A percentile compares a stretch with the other conserved stretches of the same genome.
Conservation (phyloP, 2,888 invertebrate genomes). For the Selenia dentaria region DNA sequence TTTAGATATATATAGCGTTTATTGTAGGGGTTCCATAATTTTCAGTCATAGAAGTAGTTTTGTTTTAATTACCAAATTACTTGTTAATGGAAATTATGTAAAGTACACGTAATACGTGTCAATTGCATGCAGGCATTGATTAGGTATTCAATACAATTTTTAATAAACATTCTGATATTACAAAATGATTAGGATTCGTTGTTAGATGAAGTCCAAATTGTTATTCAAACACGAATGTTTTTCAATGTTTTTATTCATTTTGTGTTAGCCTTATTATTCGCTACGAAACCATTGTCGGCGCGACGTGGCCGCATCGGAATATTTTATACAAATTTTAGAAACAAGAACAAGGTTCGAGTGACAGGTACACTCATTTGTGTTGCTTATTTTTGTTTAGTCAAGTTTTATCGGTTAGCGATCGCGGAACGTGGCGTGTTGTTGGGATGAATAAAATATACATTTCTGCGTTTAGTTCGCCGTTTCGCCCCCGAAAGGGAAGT, state of each 20-base stretch:
- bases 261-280: constrained; percentile 60
- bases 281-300: constrained; percentile 65
- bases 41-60: too few species aligned
- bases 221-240: constrained; percentile 52
- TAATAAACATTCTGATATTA: too few species aligned
- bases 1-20: too few species aligned
- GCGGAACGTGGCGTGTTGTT: constrained; percentile 65
- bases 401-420: constrained; percentile 77
- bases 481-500: constrained; percentile 70
- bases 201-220: constrained; percentile 42
- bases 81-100: too few species aligned
- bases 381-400: constrained; percentile 78
- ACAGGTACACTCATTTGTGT: constrained; percentile 81
- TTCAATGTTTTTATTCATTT: constrained; percentile 51
- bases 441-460: constrained; percentile 79
- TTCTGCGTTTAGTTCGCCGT: constrained; percentile 67
- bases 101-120: too few species aligned
- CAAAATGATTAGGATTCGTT: constrained; percentile 2
- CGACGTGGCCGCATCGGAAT: constrained; percentile 72
- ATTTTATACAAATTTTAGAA: constrained; percentile 84
- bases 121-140: too few species aligned
- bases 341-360: constrained; percentile 79
- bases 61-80: too few species aligned
- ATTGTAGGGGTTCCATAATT: too few species aligned
- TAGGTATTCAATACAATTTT: too few species aligned